phyloP scores from a whole-genome alignment of 2,113 vertebrate species.

The Marmota flaviventris region DNA sequence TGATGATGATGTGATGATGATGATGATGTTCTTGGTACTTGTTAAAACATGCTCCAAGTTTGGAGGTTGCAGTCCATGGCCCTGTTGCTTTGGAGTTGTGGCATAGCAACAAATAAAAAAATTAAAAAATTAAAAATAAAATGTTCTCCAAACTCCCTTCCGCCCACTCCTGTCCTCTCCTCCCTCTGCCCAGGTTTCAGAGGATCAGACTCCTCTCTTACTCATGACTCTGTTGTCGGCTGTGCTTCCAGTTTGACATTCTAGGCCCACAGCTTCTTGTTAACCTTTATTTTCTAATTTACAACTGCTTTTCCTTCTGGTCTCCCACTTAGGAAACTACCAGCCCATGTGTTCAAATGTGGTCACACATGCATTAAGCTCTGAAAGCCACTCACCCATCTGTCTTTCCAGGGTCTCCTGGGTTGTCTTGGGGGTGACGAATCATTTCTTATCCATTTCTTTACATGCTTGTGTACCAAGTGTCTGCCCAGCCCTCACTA shows the following conservation, averaged over 20 bases:
- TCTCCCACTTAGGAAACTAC: neutral
- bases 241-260: neutral
- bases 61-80: too few relatives aligned
- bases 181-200: neutral
- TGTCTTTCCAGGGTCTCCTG: neutral
- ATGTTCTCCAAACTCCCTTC: neutral
- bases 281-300: neutral
- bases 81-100: too few relatives aligned
- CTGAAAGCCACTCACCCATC: rapidly evolving
- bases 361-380: neutral
- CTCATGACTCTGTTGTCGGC: neutral
- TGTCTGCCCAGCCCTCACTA: neutral
- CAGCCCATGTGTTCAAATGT: too few relatives aligned
- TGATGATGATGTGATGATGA: neutral
- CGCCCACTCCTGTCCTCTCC: neutral
- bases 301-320: neutral
- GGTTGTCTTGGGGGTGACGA: too few relatives aligned
- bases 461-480: neutral
- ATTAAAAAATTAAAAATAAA: too few relatives aligned
- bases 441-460: neutral
- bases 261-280: neutral
- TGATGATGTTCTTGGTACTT: neutral
- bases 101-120: too few relatives aligned
- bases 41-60: neutral
- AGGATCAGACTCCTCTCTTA: too few relatives aligned